phyloP scores from a whole-genome alignment of 2,797 vertebrate species.

The Triplophysa yarkandensis region DNA sequence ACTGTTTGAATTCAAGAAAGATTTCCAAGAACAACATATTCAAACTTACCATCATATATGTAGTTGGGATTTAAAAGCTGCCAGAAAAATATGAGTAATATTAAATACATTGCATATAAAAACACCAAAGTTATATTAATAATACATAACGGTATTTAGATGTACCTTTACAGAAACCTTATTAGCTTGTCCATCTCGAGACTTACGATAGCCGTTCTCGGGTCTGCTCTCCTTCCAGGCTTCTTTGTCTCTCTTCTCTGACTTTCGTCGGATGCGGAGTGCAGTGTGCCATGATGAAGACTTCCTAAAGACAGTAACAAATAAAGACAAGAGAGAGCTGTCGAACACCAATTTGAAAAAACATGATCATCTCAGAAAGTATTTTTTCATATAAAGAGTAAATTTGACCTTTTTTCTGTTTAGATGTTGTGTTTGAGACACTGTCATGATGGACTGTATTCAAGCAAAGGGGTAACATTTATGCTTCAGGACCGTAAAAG shows the following conservation, averaged over 20 bases:
- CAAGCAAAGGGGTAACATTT: neutral
- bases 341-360: neutral
- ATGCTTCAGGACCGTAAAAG: neutral
- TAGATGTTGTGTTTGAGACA: neutral
- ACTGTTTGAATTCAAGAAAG: conserved; percentile 1
- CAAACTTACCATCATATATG: conserved; percentile 93
- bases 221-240: conserved; percentile 92
- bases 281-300: conserved; percentile 97
- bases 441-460: no score
- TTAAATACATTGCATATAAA: neutral
- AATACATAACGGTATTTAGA: conserved; percentile 58
- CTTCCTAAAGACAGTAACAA: conserved; percentile 75
- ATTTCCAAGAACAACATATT: conserved; percentile 34
- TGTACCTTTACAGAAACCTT: conserved; percentile 98
- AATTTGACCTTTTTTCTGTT: no score
- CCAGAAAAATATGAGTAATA: conserved; percentile 59
- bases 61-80: conserved; percentile 99
- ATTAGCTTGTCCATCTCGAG: conserved; percentile 87
- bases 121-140: conserved; percentile 78
- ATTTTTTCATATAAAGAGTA: neutral
- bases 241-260: conserved; percentile 97
- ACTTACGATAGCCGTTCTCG: conserved; percentile 95
- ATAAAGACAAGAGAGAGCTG: neutral
- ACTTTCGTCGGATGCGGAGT: conserved; percentile 96
- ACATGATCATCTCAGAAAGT: conserved; percentile 77